A percentile compares a stretch with the other conserved stretches of the same genome.
Conservation (phyloP, 2,888 invertebrate genomes). For the Tipula unca region DNA sequence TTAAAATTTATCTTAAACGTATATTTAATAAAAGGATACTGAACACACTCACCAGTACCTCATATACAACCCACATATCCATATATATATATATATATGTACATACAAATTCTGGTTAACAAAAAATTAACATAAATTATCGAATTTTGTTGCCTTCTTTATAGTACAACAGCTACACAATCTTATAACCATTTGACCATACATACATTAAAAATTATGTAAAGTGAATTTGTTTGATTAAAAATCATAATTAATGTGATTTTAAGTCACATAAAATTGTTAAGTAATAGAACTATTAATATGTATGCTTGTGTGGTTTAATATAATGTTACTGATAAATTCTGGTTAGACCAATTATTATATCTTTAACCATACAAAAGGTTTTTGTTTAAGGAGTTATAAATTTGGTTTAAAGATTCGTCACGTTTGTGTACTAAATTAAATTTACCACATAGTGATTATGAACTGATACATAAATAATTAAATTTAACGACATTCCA, state of each 20-base stretch:
- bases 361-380: not conserved
- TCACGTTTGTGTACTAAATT: not conserved
- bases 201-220: too few relatives aligned
- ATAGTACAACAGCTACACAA: not conserved
- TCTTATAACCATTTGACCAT: not conserved
- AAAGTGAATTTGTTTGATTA: not conserved
- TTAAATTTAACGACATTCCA: too few relatives aligned
- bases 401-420: not conserved
- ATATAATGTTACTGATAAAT: not conserved
- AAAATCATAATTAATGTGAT: not conserved
- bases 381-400: too few relatives aligned
- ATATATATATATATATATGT: not conserved
- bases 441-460: too few relatives aligned
- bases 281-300: not conserved
- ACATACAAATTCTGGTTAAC: not conserved
- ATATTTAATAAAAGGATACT: not conserved
- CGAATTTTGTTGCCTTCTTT: not conserved
- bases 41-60: too few relatives aligned
- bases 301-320: not conserved
- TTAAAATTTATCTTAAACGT: conserved; percentile 4
- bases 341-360: too few relatives aligned
- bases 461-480: too few relatives aligned
- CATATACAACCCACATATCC: not conserved
- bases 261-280: not conserved
- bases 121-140: conserved; percentile 8